These are phyloP conservation scores for Caenorhabditis becei DNA, from an alignment of 2,888 invertebrate genomes.

Conservation along the genomic window DNA sequence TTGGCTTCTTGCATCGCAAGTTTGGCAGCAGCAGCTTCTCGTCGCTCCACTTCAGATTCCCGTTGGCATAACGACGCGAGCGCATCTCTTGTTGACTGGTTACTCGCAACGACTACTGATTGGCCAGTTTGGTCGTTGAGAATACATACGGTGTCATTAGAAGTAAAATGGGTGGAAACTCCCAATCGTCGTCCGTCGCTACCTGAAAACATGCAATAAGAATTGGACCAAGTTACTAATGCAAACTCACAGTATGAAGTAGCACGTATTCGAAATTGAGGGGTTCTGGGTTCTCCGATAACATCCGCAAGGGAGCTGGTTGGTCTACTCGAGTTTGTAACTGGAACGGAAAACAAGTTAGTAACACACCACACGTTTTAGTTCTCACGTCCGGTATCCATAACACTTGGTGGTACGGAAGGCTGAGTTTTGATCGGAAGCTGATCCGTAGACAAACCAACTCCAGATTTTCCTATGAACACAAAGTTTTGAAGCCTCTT, in stretches of 20 bases:
- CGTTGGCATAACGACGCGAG: constrained; percentile 22
- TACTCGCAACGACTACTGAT: constrained; percentile 32
- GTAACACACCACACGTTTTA: too few relatives aligned
- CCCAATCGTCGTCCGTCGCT: constrained; percentile 7
- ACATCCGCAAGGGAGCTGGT: constrained; percentile 17
- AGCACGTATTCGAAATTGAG: constrained; percentile 8
- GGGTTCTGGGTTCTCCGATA: constrained; percentile 5
- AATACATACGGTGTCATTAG: constrained; percentile 26
- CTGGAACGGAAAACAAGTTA: not conserved
- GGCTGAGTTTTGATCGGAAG: constrained; percentile 7
- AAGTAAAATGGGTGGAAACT: constrained; percentile 8
- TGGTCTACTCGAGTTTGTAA: not conserved
- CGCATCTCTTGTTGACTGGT: constrained; percentile 44
- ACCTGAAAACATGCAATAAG: constrained; percentile 18
- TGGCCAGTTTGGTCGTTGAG: constrained; percentile 43
- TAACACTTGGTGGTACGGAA: not conserved
- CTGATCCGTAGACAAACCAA: constrained; percentile 5
- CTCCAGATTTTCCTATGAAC: constrained; percentile 16
- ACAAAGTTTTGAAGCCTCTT: not conserved
- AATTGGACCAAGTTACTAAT: not conserved
- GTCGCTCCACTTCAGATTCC: constrained; percentile 25
- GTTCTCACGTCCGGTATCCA: constrained; percentile 17
- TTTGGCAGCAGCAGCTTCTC: not conserved
- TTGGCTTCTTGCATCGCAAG: not conserved
- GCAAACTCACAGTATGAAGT: constrained; percentile 22